Evolutionary conservation across 1,140 invertebrate species (phyloP), one percentile per base, ranked within the genome.

Genomic region (Atta colombica): DNA sequence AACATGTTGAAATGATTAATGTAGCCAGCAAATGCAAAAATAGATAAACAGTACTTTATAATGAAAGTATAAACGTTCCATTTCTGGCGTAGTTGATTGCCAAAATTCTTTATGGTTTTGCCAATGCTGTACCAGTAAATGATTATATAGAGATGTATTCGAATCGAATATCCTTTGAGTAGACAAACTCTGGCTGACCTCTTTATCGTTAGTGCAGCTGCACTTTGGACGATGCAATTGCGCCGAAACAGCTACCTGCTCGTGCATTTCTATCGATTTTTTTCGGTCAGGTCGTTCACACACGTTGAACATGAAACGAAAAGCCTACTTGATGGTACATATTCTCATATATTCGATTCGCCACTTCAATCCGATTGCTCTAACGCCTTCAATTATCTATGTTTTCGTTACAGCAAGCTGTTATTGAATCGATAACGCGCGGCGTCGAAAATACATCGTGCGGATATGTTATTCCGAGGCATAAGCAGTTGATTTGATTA

Each of bases 221-320:
- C 87, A 92, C 87, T 61, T 6, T 49, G 31, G 8, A 71, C 66
- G 77, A 85, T 92, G 88, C 88, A 93, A 92, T 88, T 89, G 89
- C 84, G 88, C 85, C 87, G 87, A 91, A 93, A 92, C 60, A 65
- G 63, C 49, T 74, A 89, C 80, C 71, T 88, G 75, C 87, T 87
- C 61, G 91, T 89, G 89, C 91, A 92, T 92, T 89, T 86, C 85
- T 94, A 94, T 94, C 89, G 93, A 94, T 93, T 93, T 87, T 45
- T 92, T 93, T 92, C 85, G 72, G 71, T 63, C 86, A 90, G 92
- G 92, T 94, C 91, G 81, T 94, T 94, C 90, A 92, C 93, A 90
- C 91, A 66, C 72, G 68, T 87, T 84, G 65, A 21, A 45, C 31
- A 69, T 60, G 18, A 39, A 21, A 86, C 51, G 51, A 87, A 89